Evolutionary conservation across 1,140 invertebrate genomes (phyloP).

Genomic region (Nephotettix cincticeps): DNA sequence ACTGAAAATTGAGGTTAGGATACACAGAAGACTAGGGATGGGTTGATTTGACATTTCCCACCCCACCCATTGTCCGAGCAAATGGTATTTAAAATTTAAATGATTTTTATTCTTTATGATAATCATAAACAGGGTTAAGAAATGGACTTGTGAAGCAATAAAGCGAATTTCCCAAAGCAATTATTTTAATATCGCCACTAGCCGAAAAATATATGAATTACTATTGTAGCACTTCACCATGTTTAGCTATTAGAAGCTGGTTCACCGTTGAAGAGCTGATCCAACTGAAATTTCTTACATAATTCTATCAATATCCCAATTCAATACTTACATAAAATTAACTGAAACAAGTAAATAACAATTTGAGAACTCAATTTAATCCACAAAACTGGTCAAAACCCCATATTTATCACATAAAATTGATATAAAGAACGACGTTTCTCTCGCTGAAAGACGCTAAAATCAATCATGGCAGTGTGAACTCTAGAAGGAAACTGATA

Average conservation of each 20-base stretch:
- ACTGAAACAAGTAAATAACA: not conserved
- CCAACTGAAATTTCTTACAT: not conserved
- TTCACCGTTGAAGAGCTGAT: not conserved
- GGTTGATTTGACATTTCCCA: not conserved
- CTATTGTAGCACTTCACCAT: not conserved
- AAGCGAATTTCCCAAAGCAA: not conserved
- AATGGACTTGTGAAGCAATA: not conserved
- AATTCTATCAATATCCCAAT: not conserved
- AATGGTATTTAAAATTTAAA: not conserved
- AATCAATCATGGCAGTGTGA: constrained; percentile 28
- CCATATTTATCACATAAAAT: not conserved
- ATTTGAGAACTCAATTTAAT: not conserved
- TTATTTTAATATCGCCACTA: not conserved
- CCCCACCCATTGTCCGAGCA: not conserved
- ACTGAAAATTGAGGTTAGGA: not conserved
- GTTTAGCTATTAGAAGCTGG: not conserved
- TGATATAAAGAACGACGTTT: constrained; percentile 10
- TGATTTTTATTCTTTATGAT: not conserved
- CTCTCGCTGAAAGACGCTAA: constrained; percentile 21
- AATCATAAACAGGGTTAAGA: not conserved
- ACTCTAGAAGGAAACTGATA: constrained; percentile 6
- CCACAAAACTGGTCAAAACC: not conserved
- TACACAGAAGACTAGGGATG: not conserved
- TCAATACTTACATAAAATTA: not conserved
- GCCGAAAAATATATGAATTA: not conserved